Conservation (phyloP, 2,113 vertebrate genomes). For the Nycticorax nycticorax region DNA sequence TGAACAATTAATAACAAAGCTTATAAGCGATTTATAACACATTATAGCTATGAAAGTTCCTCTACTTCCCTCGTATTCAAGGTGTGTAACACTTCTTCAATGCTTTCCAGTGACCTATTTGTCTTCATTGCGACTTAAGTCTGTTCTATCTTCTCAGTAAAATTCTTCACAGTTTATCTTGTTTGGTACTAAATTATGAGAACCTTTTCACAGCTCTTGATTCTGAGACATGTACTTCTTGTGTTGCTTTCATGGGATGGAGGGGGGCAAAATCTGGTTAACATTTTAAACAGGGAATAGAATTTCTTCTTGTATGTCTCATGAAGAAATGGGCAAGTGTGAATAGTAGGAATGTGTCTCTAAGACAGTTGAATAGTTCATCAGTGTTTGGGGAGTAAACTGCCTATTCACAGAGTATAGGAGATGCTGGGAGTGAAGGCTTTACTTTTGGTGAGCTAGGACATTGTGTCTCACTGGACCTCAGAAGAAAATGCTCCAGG, state of each 20-base stretch:
- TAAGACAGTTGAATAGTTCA: neutral
- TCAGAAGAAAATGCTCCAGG: neutral
- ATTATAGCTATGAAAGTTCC: neutral
- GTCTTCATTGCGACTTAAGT: neutral
- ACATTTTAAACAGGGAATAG: neutral
- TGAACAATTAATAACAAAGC: neutral
- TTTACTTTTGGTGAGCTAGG: neutral
- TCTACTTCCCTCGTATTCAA: neutral
- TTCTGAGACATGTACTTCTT: neutral
- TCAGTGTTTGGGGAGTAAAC: neutral
- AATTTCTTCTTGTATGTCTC: neutral
- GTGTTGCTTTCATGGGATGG: neutral
- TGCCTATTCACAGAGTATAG: neutral
- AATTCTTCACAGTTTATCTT: neutral
- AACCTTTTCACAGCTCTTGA: neutral
- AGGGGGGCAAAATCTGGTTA: neutral
- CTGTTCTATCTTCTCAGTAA: neutral
- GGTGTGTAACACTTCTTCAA: neutral
- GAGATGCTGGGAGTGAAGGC: neutral
- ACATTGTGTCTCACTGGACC: neutral
- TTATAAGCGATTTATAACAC: neutral
- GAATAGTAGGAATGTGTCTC: neutral
- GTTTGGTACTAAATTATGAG: neutral
- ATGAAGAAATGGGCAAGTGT: neutral
- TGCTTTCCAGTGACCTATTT: neutral